These are phyloP conservation scores for Porphyrio hochstetteri DNA, from an alignment of 2,113 vertebrate genomes.

Conservation along the genomic window DNA sequence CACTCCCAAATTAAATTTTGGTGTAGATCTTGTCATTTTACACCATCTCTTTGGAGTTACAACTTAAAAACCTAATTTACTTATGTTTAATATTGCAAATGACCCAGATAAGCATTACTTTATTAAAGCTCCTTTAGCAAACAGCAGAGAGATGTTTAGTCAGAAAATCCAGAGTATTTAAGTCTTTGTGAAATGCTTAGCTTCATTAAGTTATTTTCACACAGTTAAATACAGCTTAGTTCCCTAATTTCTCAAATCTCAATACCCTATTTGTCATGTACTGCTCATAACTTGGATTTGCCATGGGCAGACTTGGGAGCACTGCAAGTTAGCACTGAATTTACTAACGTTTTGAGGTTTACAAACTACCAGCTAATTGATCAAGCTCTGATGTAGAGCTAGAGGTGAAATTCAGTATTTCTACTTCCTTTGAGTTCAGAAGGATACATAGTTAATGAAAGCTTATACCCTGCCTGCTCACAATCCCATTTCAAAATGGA, in stretches of 20 bases:
- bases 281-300: not conserved
- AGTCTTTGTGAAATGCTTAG: slow-evolving; percentile 15
- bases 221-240: slow-evolving; percentile 38
- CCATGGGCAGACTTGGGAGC: not conserved
- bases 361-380: not conserved
- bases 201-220: slow-evolving; percentile 9
- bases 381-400: not conserved
- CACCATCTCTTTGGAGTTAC: not conserved
- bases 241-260: slow-evolving; percentile 1
- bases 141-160: not conserved
- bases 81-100: not conserved
- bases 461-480: not conserved
- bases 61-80: not conserved
- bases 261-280: not conserved
- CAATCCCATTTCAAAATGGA: fast-evolving
- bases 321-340: not conserved
- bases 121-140: slow-evolving; percentile 51
- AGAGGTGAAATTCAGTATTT: not conserved
- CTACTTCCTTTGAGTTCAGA: not conserved
- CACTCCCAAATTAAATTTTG: not conserved
- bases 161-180: not conserved
- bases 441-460: not conserved
- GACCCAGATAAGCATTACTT: slow-evolving; percentile 18
- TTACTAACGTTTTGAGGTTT: not conserved
- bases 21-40: not conserved